Evolutionary conservation across 92 coral and sea anemone species (phyloP).

Genomic region (Phenganax subtilis): DNA sequence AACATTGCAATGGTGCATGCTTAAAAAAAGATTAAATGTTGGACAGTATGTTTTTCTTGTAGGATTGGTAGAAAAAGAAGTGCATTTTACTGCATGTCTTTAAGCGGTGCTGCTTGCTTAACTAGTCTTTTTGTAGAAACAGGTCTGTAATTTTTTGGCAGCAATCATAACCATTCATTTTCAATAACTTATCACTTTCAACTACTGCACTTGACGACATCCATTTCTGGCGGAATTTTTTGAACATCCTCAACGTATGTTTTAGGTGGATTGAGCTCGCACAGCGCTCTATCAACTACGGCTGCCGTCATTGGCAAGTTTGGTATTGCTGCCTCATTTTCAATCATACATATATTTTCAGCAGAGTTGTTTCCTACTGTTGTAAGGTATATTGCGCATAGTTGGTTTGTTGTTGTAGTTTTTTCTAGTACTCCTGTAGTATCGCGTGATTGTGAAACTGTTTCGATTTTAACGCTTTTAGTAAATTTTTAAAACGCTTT

Average conservation of each 20-base stretch:
- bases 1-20: too few relatives aligned
- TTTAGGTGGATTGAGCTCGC: constrained; percentile 51
- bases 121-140: constrained; percentile 85
- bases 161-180: too few relatives aligned
- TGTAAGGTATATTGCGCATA: constrained; percentile 60
- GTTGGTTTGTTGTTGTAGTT: background rate
- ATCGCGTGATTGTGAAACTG: background rate
- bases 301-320: constrained; percentile 97
- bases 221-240: background rate
- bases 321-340: constrained; percentile 96
- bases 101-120: constrained; percentile 76
- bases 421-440: background rate
- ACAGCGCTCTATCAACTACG: constrained; percentile 61
- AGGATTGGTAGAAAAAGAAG: constrained; percentile 88
- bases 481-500: too few relatives aligned
- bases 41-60: background rate
- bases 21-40: too few relatives aligned
- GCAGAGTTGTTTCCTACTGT: constrained; percentile 96
- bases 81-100: constrained; percentile 73
- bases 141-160: constrained; percentile 48
- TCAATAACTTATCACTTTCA: background rate
- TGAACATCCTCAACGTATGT: background rate
- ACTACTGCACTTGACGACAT: too few relatives aligned
- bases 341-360: constrained; percentile 77
- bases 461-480: too few relatives aligned